Base-by-base conservation (phyloP, 2,888 invertebrate genomes). In the Pollenia angustigena region DNA sequence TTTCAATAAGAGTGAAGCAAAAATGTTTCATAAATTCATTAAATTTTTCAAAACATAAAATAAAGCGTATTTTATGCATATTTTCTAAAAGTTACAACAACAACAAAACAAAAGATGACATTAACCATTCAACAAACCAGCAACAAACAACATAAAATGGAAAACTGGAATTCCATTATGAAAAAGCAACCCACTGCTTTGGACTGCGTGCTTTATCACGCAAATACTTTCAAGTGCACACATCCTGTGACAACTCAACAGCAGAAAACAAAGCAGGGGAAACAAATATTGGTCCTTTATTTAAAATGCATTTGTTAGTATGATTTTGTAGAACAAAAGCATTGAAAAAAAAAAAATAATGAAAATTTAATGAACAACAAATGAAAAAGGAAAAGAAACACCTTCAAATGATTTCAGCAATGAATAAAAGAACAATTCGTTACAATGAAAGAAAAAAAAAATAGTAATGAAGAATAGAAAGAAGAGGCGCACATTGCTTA, bases 191-290 rank as follows among this genome's bases (percentile, higher is more conserved):
- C 68, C 64, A 60, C 48, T 42, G 64, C 46, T 54, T 81, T 48
- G 1, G 46, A 66, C 75, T 83, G 71, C 72, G 74, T 85, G 84
- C 81, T 87, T 85, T 85, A 87, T 84, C 86, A 81, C 86, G 72
- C 66, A 75, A 78, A 79, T 62, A 66, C 14, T 52, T 40, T 76
- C 81, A 84, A 84, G 84, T 81, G 62, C 58, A 23, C 42, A 76
- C 76, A 87, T 84, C 81, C 86, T 87, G 80, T 81, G 66, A 74
- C 78, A 66, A 60, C 56, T 64, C 52, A 9, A 72, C 42, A 64
- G 71, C 54, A 64, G 50, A 58, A 46, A 58, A 66, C 50, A 64
- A 81, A 81, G 42, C 64, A 32, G 8, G 50, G 2, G 3, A 54
- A 60, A 71, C 12, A 23, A 48, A 58, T 78, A 42, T 72, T 71